Base-by-base conservation (phyloP, 2,797 vertebrate genomes). In the Smutsia gigantea region DNA sequence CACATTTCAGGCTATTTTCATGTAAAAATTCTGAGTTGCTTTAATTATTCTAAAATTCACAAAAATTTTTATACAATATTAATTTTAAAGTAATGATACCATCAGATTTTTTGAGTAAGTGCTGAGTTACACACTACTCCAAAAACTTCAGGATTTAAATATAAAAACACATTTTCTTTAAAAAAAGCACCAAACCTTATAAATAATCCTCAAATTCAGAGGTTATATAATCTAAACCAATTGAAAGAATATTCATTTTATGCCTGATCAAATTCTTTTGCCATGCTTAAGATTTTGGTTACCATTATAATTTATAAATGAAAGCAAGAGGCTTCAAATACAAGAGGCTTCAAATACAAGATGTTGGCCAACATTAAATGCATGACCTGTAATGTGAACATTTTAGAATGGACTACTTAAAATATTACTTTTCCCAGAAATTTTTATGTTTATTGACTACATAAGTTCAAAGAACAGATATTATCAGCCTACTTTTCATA, bases 401-500 rank as follows among this genome's bases (percentile, higher is more conserved):
- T 64, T 93, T 90, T 87, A 69, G 55, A 92, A 82, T 39, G n/a
- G 13, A 90, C 17, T 46, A 79, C 29, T 94, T 87, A 94, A 87
- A 95, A 86, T n/a, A 46, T 72, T 74, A 77, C 14, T 92, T 82
- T 92, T 57, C 59, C 66, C 29, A 95, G 69, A 92, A 93, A 91
- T 15, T 39, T 83, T 1, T 46, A 69, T 84, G 29, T 51, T 92
- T 82, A 78, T 7, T 84, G 18, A 90, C 84, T 37, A 92, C 6
- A 11, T 37, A 89, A 84, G 23, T 85, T 34, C 10, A 51, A 90
- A 95, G 46, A 94, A 59, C 3, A 94, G 42, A 55, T 15, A 53
- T 37, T 78, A 46, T 95, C n/a, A 75, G 34, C 79, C 68, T 18
- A 63, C 25, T 66, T 89, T 85, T 90, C 79, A 91, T 15, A 82